Percentiles rank a stretch among this genome's conserved stretches.
Conservation (phyloP, 2,888 invertebrate species). For the Trissolcus brochymenae region DNA sequence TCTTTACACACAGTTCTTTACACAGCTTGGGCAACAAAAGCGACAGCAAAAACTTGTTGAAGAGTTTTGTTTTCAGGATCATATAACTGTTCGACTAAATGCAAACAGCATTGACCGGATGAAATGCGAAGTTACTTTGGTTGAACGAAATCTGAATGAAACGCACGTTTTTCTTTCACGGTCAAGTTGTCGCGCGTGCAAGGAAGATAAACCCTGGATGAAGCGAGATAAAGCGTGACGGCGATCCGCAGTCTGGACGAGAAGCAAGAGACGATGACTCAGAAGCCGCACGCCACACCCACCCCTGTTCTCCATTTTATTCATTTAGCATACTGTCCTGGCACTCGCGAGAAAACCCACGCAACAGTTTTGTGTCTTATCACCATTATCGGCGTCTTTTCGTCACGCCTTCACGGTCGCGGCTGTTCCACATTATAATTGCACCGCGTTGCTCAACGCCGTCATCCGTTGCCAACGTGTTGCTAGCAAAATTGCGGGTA, state of each 20-base stretch:
- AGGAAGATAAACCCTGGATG: conserved; percentile 29
- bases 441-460: conserved; percentile 25
- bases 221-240: conserved; percentile 35
- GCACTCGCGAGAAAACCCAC: conserved; percentile 51
- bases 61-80: not conserved
- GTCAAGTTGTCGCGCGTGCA: conserved; percentile 36
- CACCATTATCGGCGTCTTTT: conserved; percentile 54
- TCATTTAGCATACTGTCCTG: conserved; percentile 41
- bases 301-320: conserved; percentile 60
- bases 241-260: conserved; percentile 55
- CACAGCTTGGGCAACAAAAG: too few species aligned
- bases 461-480: not conserved
- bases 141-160: conserved; percentile 21
- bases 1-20: too few species aligned
- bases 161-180: conserved; percentile 29
- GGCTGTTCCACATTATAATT: conserved; percentile 49
- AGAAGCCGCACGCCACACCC: conserved; percentile 65
- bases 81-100: too few species aligned
- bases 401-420: conserved; percentile 51
- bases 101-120: not conserved
- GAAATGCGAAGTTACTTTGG: conserved; percentile 1
- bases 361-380: conserved; percentile 55
- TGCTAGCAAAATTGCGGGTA: not conserved
- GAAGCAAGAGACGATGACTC: conserved; percentile 63
- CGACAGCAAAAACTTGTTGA: not conserved